Evolutionary conservation across 2,888 invertebrate genomes (phyloP).

Genomic region (Tipula helvola): DNA sequence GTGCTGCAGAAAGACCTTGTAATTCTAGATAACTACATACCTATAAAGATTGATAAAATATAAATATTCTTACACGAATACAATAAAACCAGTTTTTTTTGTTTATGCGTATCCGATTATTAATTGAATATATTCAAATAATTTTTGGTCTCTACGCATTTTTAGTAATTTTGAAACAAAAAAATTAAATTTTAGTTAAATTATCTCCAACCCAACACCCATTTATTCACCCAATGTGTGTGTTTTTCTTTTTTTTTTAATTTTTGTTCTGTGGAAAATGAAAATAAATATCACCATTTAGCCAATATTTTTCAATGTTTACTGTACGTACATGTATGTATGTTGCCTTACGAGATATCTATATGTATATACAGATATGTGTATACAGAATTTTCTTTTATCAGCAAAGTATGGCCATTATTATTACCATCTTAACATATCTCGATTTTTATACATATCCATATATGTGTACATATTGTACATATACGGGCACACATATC

Average conservation of each 20-base stretch:
- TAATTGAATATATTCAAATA: background rate
- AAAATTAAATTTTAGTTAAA: background rate
- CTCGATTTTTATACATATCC: background rate
- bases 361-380: background rate
- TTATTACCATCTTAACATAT: slow-evolving; percentile 4
- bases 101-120: background rate
- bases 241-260: background rate
- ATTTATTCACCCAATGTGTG: background rate
- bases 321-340: background rate
- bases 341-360: background rate
- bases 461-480: background rate
- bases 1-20: background rate
- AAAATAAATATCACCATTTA: background rate
- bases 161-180: background rate
- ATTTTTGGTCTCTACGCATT: background rate
- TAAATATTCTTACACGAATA: no score
- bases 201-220: background rate
- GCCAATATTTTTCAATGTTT: background rate
- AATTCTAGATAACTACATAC: no score
- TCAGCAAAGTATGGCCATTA: background rate
- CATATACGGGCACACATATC: background rate
- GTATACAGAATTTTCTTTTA: background rate
- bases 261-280: background rate
- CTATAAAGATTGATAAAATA: no score
- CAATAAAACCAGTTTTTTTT: no score